Evolutionary conservation across 1,140 invertebrate species (phyloP).

Genomic region (Drosophila ambigua): DNA sequence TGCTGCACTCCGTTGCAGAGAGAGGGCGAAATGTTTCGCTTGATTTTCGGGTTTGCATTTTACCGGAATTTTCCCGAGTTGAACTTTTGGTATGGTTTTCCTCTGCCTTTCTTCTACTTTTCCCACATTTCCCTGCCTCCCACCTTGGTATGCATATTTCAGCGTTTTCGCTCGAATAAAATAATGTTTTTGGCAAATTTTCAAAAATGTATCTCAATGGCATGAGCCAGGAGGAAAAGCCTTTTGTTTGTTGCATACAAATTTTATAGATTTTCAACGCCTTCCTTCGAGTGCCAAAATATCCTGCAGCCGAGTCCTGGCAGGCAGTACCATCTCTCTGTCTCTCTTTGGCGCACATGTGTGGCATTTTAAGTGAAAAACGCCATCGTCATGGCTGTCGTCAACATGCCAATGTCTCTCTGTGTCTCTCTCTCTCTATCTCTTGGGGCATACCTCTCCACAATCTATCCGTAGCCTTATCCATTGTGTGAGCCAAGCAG

Average conservation of each 20-base stretch:
- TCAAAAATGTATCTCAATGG: slow-evolving; percentile 62
- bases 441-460: background rate
- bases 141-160: slow-evolving; percentile 26
- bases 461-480: slow-evolving; percentile 17
- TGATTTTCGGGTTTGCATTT: slow-evolving; percentile 36
- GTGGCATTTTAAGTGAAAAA: slow-evolving; percentile 74
- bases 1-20: slow-evolving; percentile 12
- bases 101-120: no score
- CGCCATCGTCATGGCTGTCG: slow-evolving; percentile 56
- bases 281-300: slow-evolving; percentile 63
- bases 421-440: background rate
- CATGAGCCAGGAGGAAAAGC: slow-evolving; percentile 10
- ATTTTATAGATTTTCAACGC: slow-evolving; percentile 76
- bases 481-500: slow-evolving; percentile 44
- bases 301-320: slow-evolving; percentile 47
- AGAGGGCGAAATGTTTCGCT: slow-evolving; percentile 26
- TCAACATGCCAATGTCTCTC: slow-evolving; percentile 49
- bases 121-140: no score
- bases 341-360: slow-evolving; percentile 36
- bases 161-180: slow-evolving; percentile 42
- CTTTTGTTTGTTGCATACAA: slow-evolving; percentile 72
- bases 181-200: slow-evolving; percentile 63
- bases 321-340: background rate
- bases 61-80: slow-evolving; percentile 21
- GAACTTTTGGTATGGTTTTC: slow-evolving; percentile 17